These are phyloP conservation scores for Pemphigus obesinymphae DNA, from an alignment of 1,140 invertebrate genomes.

Conservation along the genomic window DNA sequence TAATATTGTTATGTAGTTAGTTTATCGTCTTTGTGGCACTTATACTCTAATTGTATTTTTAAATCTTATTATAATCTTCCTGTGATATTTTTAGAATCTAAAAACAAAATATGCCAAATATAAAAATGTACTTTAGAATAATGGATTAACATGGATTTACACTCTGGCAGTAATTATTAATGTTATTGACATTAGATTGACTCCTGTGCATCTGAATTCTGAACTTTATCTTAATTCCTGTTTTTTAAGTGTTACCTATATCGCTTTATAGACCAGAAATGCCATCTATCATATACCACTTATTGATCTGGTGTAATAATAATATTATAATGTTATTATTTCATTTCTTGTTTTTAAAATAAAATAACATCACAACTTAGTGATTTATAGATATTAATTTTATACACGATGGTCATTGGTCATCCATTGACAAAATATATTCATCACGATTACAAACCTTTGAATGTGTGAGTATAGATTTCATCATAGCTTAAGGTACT, in stretches of 20 bases:
- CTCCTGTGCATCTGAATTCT: neutral
- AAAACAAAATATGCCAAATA: too few relatives aligned
- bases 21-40: too few relatives aligned
- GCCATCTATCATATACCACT: neutral
- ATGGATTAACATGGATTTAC: neutral
- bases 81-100: too few relatives aligned
- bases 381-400: neutral
- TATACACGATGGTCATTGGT: neutral
- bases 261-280: neutral
- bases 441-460: neutral
- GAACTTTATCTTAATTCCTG: neutral
- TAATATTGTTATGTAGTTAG: too few relatives aligned
- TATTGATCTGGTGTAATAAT: neutral
- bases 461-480: neutral
- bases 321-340: neutral
- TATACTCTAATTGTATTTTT: too few relatives aligned
- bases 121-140: neutral
- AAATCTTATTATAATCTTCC: too few relatives aligned
- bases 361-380: neutral
- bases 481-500: neutral
- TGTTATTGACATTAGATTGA: neutral
- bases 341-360: neutral
- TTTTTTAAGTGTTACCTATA: neutral
- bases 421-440: neutral
- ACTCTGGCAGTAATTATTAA: neutral